Evolutionary conservation across 2,888 invertebrate genomes (phyloP), one percentile per base, ranked within the genome.

Genomic region (Agriopis aurantiaria): DNA sequence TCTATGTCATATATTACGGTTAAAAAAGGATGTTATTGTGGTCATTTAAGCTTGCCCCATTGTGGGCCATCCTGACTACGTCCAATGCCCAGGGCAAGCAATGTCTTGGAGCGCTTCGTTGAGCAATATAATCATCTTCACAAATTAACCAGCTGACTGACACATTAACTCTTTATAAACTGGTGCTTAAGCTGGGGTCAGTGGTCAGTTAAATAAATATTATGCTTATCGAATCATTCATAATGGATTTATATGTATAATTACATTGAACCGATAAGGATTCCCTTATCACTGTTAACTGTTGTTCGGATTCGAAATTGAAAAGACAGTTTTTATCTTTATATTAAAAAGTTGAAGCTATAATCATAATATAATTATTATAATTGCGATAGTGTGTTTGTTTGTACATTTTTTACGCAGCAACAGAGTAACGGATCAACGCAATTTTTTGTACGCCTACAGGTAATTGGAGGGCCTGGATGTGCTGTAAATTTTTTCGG

Each of bases 81-180:
- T 60, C 49, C 33, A 49, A n/a, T 10, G 45, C 53, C 11, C 12
- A 52, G n/a, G 1, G 45, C 23, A 23, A 74, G 72, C 73, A 75
- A 75, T 72, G 41, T 57, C 61, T 65, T 12, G 48, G 23, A 56
- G 8, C 61, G 80, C 76, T 81, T 75, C 64, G 77, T 45, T 83
- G 78, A 65, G 58, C 81, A 82, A 74, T 61, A 41, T 69, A 69
- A 69, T 65, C 69, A 61, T 49, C 56, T 60, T 59, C 61, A 51
- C 69, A 60, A 60, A 55, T 53, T 60, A 53, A 68, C 33, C 6
- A 59, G 46, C 45, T 68, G 53, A 67, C 67, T 60, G 68, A 68
- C 56, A 61, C 51, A 68, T 51, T 56, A 51, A 45, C 52, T 23
- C n/a, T 53, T 53, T 53, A 53, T 53, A 45, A 62, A 62, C 43